Base-by-base conservation (phyloP, 2,888 invertebrate genomes). In the Mimachlamys varia region DNA sequence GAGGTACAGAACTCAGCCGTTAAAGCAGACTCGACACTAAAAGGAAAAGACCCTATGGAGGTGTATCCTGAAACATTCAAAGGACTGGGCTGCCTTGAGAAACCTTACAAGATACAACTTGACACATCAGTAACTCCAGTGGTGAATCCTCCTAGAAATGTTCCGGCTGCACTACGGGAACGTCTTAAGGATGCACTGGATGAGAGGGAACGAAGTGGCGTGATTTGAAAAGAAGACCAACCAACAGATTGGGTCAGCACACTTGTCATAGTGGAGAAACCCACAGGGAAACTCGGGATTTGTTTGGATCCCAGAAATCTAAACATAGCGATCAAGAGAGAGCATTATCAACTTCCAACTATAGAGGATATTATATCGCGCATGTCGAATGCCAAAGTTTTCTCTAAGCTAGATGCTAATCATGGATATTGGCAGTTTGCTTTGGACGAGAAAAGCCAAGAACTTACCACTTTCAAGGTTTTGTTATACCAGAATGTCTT, bases 401-500 rank as follows among this genome's bases (percentile, higher is more conserved):
- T 90, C 76, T 22, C 44, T 15, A 90, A 88, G 22, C 44, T 88
- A 2, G 90, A 90, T 88, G 90, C 90, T 27, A 90, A 90, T 76
- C 88, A 76, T 76, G 91, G 91, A 88, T 89, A 89, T 76, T 89
- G 89, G 91, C 91, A 91, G 62, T 50, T 89, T 87, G 87, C 88
- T 19, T 38, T 90, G 22, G 89, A 92, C 87, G 55, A 89, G 38
- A 38, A 33, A 38, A 90, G 90, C 62, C 89, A 90, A 49, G 19
- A 33, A 22, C 89, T 90, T 13, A 88, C 89, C 37, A 90, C 90
- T 19, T 88, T 89, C 44, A 88, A 53, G 89, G 50, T 93, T 89
- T 58, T 37, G 89, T 19, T 92, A 90, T 53, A 76, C 49, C 1
- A 13, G 89, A 19, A 19, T 92, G 49, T 91, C 94, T n/a, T 94